phyloP scores from a whole-genome alignment of 2,888 invertebrate genomes.

The Zaprionus bogoriensis region DNA sequence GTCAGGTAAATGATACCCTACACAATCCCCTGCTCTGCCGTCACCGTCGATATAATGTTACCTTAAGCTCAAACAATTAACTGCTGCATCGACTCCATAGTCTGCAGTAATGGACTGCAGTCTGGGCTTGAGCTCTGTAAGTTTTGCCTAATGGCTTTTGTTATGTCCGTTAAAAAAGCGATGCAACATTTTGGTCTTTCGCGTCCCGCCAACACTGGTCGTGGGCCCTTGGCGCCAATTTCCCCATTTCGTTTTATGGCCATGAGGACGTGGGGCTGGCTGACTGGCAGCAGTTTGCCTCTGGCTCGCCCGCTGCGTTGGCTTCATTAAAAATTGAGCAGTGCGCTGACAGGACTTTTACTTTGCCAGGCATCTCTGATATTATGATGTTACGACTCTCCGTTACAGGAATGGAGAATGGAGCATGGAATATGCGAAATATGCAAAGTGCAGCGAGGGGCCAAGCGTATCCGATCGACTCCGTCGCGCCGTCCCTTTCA shows the following conservation, averaged over 20 bases:
- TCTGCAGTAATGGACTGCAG: background rate
- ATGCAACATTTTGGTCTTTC: conserved; percentile 45
- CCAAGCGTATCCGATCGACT: background rate
- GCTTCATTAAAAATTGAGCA: conserved; percentile 56
- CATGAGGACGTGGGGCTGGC: conserved; percentile 21
- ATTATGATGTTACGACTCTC: conserved; percentile 20
- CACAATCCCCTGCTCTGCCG: too few species aligned
- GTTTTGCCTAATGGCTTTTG: conserved; percentile 42
- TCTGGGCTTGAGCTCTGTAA: background rate
- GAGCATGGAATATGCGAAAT: background rate
- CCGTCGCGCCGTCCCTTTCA: background rate
- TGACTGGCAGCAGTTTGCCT: background rate
- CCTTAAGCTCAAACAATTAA: background rate
- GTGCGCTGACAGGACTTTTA: conserved; percentile 48
- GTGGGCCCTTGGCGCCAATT: conserved; percentile 48
- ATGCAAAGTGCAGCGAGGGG: background rate
- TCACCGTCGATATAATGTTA: background rate
- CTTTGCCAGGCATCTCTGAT: conserved; percentile 34
- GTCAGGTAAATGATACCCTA: too few species aligned
- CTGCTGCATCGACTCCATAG: background rate
- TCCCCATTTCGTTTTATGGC: conserved; percentile 51
- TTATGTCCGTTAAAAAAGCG: conserved; percentile 33
- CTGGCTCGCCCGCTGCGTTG: conserved; percentile 14
- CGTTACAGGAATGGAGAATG: too few species aligned
- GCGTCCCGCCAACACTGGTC: conserved; percentile 6